Evolutionary conservation across 2,113 vertebrate species (phyloP).

Genomic region (Columba livia): DNA sequence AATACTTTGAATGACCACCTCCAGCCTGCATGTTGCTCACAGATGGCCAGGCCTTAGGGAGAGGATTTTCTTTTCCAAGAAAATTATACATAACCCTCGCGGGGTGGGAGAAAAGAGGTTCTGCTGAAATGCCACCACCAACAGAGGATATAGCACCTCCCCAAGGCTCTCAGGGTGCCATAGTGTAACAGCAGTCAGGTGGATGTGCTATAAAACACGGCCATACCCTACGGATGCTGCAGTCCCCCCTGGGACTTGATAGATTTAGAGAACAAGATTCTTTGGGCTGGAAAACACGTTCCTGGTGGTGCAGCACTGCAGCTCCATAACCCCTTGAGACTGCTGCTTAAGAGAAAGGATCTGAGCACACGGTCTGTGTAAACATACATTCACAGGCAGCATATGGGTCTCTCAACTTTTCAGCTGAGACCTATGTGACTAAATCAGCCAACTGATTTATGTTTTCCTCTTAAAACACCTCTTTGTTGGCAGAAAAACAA

Average conservation of each 20-base stretch:
- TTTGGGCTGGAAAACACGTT: not conserved
- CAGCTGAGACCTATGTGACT: not conserved
- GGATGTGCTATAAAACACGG: not conserved
- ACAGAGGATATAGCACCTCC: not conserved
- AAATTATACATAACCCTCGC: not conserved
- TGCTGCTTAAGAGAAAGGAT: not conserved
- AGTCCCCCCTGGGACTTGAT: fast-evolving
- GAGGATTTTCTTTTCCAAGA: not conserved
- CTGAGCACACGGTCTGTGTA: fast-evolving
- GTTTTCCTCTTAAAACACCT: not conserved
- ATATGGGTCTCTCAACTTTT: not conserved
- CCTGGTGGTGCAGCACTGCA: not conserved
- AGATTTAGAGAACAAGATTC: not conserved
- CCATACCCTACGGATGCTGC: not conserved
- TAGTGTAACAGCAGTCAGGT: not conserved
- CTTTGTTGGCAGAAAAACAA: not conserved
- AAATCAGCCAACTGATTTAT: not conserved
- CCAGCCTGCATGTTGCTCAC: not conserved
- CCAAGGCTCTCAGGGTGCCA: not conserved
- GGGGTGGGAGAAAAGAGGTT: not conserved
- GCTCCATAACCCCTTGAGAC: not conserved
- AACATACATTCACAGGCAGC: not conserved
- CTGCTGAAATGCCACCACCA: not conserved
- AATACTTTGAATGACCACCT: not conserved
- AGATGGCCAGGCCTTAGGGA: not conserved